Conservation (phyloP, 2,888 invertebrate genomes). For the Thymelicus acteon region DNA sequence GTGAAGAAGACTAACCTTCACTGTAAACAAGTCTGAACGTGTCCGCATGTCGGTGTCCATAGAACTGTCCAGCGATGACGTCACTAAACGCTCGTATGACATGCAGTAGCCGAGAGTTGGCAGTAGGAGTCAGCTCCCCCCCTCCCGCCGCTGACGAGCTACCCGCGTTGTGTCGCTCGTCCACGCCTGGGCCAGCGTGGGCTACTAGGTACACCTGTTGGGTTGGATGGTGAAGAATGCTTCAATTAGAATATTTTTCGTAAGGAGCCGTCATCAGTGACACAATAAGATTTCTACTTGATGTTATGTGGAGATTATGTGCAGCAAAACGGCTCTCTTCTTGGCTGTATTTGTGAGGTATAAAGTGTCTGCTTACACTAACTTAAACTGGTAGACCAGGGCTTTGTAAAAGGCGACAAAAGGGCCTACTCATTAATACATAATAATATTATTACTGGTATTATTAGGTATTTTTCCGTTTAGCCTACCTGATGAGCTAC, state of each 20-base stretch:
- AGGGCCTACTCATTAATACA: too few relatives aligned
- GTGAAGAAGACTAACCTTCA: conserved; percentile 76
- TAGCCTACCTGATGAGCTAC: too few relatives aligned
- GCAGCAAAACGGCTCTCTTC: too few relatives aligned
- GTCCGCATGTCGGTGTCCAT: conserved; percentile 96
- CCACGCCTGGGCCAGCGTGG: conserved; percentile 95
- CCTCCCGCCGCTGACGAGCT: conserved; percentile 83
- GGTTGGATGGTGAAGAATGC: not conserved
- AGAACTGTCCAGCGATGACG: conserved; percentile 96
- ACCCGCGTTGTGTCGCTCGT: conserved; percentile 91
- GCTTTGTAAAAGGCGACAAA: too few relatives aligned
- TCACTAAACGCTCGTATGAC: conserved; percentile 91
- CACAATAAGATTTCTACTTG: too few relatives aligned
- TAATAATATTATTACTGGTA: too few relatives aligned
- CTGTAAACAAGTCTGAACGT: conserved; percentile 95
- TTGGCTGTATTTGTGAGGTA: too few relatives aligned
- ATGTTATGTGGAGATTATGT: too few relatives aligned
- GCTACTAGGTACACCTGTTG: conserved; percentile 94
- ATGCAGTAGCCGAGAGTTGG: conserved; percentile 91
- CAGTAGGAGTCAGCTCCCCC: conserved; percentile 86
- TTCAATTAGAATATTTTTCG: not conserved
- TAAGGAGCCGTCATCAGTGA: too few relatives aligned
- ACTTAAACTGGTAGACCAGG: too few relatives aligned
- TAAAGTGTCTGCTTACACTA: too few relatives aligned
- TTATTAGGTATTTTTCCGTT: too few relatives aligned